phyloP scores from a whole-genome alignment of 2,797 vertebrate genomes.

The Sitta carolinensis region DNA sequence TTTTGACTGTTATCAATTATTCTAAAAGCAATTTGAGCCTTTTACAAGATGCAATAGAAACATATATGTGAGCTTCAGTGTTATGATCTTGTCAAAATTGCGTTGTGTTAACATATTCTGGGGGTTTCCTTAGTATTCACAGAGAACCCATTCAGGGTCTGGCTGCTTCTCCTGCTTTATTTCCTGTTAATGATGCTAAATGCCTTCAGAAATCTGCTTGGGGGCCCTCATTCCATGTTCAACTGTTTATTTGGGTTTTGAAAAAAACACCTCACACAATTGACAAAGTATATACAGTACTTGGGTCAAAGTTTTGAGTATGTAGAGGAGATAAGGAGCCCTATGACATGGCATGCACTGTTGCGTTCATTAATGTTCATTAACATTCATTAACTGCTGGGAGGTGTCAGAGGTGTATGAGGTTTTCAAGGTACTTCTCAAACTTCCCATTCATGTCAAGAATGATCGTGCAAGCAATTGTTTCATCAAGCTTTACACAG shows the following conservation, averaged over 20 bases:
- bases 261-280: background rate
- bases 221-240: background rate
- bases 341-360: background rate
- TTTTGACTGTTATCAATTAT: slow-evolving; percentile 44
- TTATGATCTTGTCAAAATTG: slow-evolving; percentile 23
- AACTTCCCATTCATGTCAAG: background rate
- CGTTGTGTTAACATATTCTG: slow-evolving; percentile 38
- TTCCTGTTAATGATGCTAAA: slow-evolving; percentile 30
- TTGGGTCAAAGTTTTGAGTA: background rate
- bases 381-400: background rate
- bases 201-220: slow-evolving; percentile 1
- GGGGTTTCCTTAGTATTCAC: slow-evolving; percentile 38
- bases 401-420: background rate
- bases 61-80: background rate
- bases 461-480: background rate
- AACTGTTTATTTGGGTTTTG: background rate
- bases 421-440: background rate
- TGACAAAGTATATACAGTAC: background rate
- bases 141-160: slow-evolving; percentile 10
- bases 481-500: background rate
- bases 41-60: slow-evolving; percentile 10
- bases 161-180: background rate
- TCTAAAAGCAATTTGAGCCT: background rate
- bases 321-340: background rate
- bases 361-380: background rate